These are phyloP conservation scores for Trichacis sp. DNA, from an alignment of 2,888 invertebrate species.

Conservation along the genomic window DNA sequence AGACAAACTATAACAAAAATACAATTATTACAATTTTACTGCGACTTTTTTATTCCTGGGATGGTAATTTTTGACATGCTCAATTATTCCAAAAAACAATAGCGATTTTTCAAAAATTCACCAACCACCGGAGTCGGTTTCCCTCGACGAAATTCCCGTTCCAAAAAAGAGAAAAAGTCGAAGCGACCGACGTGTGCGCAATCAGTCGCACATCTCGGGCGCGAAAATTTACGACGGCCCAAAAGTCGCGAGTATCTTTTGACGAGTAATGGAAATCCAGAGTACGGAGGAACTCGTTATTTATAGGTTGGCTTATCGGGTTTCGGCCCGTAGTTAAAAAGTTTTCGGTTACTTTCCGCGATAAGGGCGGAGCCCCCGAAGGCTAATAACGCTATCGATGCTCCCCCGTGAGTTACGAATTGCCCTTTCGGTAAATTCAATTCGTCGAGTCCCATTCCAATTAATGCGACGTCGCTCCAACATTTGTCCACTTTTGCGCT, in stretches of 20 bases:
- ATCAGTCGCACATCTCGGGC: constrained; percentile 25
- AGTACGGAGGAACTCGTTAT: constrained; percentile 40
- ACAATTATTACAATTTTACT: too few species aligned
- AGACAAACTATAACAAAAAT: too few species aligned
- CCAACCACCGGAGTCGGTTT: too few species aligned
- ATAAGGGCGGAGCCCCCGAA: constrained; percentile 26
- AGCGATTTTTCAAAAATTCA: too few species aligned
- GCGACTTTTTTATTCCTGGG: too few species aligned
- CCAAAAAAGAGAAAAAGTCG: too few species aligned
- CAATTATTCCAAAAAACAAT: too few species aligned
- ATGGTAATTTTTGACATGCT: too few species aligned
- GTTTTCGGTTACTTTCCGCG: constrained; percentile 44
- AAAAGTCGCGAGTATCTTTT: constrained; percentile 36
- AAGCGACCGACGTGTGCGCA: too few species aligned
- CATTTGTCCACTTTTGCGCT: too few species aligned
- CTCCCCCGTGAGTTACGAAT: constrained; percentile 26
- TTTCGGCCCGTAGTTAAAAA: constrained; percentile 38
- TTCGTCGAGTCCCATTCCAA: neutral
- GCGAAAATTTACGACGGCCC: constrained; percentile 38
- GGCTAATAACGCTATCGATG: constrained; percentile 39
- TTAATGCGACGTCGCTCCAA: too few species aligned
- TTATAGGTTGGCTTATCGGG: constrained; percentile 43
- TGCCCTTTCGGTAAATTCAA: constrained; percentile 20
- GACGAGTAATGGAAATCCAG: constrained; percentile 45
- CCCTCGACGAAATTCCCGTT: too few species aligned